phyloP scores from a whole-genome alignment of 1,140 invertebrate genomes.

The Scaptodrosophila lebanonensis region DNA sequence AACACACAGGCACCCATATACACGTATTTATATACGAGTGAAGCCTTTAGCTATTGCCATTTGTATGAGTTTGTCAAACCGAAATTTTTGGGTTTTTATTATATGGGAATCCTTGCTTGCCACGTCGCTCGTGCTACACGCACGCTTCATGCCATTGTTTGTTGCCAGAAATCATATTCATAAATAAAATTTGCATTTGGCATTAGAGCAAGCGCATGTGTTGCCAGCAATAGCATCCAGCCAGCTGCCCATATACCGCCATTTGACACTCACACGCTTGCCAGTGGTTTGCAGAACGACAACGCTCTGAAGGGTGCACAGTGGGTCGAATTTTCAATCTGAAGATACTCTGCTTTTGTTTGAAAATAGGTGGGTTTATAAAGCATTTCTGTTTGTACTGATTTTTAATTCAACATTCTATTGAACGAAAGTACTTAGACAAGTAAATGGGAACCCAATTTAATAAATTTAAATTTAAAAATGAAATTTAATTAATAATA shows the following conservation, averaged over 20 bases:
- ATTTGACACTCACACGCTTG: slow-evolving; percentile 49
- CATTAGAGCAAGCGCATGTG: slow-evolving; percentile 37
- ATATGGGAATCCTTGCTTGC: slow-evolving; percentile 31
- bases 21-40: neutral
- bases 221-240: slow-evolving; percentile 30
- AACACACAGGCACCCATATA: too few species aligned
- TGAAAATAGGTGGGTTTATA: too few species aligned
- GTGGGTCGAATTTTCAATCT: too few species aligned
- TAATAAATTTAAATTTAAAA: too few species aligned
- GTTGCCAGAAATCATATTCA: slow-evolving; percentile 75
- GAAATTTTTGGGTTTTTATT: slow-evolving; percentile 54
- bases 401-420: too few species aligned
- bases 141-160: slow-evolving; percentile 50
- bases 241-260: slow-evolving; percentile 35
- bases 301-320: too few species aligned
- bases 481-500: too few species aligned
- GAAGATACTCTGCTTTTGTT: too few species aligned
- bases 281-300: slow-evolving; percentile 49
- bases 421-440: too few species aligned
- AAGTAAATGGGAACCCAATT: too few species aligned
- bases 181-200: slow-evolving; percentile 75
- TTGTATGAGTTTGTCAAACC: slow-evolving; percentile 73
- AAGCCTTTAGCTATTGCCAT: slow-evolving; percentile 50
- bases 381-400: too few species aligned
- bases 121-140: slow-evolving; percentile 3